phyloP scores from a whole-genome alignment of 2,888 invertebrate genomes.

The Drosophila subsilvestris region DNA sequence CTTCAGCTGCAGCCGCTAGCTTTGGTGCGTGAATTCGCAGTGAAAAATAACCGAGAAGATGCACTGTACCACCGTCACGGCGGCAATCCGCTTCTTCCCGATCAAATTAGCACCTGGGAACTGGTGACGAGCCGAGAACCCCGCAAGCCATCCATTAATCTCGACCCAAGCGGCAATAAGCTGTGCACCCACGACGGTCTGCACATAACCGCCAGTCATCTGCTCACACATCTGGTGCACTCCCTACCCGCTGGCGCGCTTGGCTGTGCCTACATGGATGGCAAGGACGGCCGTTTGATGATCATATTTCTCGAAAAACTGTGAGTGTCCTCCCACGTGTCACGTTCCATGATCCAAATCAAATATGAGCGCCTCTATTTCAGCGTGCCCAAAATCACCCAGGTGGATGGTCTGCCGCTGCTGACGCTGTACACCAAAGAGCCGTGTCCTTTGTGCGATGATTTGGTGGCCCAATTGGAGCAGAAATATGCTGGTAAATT shows the following conservation, averaged over 20 bases:
- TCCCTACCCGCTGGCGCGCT: conserved; percentile 93
- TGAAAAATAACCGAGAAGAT: conserved; percentile 36
- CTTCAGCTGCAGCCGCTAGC: conserved; percentile 60
- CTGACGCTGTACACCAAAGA: conserved; percentile 93
- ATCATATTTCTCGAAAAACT: conserved; percentile 96
- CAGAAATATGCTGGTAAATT: conserved; percentile 86
- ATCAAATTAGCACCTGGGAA: conserved; percentile 90
- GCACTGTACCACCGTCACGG: conserved; percentile 34
- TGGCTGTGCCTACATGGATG: conserved; percentile 97
- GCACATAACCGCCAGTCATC: conserved; percentile 97
- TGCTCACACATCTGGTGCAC: conserved; percentile 96
- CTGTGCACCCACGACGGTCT: conserved; percentile 97
- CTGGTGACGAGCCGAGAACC: conserved; percentile 87
- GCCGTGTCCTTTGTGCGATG: conserved; percentile 92
- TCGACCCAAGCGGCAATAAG: conserved; percentile 85
- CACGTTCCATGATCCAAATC: not conserved
- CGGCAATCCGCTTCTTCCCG: conserved; percentile 90
- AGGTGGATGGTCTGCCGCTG: conserved; percentile 84
- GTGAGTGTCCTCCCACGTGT: conserved; percentile 84
- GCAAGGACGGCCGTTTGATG: conserved; percentile 97
- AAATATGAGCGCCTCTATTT: conserved; percentile 8
- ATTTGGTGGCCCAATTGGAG: conserved; percentile 88
- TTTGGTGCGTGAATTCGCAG: conserved; percentile 58
- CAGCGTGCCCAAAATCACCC: conserved; percentile 3
- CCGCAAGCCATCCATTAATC: not conserved